Conservation (phyloP, 2,113 vertebrate genomes). For the Megaptera novaeangliae region DNA sequence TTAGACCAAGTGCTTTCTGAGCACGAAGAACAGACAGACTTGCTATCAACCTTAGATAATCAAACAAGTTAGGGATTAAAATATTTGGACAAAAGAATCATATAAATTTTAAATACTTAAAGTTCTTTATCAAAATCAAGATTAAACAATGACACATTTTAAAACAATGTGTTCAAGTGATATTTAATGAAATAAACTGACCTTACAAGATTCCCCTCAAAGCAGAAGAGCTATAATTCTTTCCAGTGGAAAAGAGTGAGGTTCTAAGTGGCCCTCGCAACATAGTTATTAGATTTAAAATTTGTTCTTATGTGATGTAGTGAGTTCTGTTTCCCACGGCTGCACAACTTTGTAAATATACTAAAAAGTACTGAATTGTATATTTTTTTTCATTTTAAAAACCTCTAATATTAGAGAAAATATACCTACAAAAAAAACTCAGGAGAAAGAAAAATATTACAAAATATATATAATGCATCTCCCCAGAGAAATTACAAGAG, state of each 20-base stretch:
- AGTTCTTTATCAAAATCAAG: constrained; percentile 21
- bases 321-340: not conserved
- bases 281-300: not conserved
- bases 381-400: not conserved
- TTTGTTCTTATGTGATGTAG: not conserved
- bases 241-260: not conserved
- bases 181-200: constrained; percentile 11
- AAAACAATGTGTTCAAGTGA: not conserved
- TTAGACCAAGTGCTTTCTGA: not conserved
- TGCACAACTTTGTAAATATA: not conserved
- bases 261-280: not conserved
- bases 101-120: not conserved
- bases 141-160: constrained; percentile 3
- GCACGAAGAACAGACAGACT: not conserved
- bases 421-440: not conserved
- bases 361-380: not conserved
- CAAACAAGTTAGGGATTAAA: not conserved
- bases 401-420: not conserved
- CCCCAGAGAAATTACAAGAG: not conserved
- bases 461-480: not conserved
- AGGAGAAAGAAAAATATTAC: not conserved
- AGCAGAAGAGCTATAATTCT: not conserved
- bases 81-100: not conserved
- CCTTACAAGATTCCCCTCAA: not conserved
- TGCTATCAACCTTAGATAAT: not conserved